Evolutionary conservation across 2,888 invertebrate genomes (phyloP), one percentile per base, ranked within the genome.

Genomic region (Papilio demoleus): DNA sequence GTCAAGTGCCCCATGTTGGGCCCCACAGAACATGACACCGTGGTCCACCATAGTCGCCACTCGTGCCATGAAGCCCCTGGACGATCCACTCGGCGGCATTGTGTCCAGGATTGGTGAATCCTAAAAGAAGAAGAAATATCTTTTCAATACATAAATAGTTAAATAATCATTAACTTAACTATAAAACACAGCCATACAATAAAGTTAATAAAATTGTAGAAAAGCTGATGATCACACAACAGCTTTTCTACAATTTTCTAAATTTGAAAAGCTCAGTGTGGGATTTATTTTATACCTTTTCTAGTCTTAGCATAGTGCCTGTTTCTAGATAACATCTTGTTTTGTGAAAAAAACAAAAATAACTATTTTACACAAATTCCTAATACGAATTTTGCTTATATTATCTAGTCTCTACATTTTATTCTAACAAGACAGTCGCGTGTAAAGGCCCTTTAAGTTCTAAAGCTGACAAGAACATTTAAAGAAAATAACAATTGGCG

Each of bases 1-100:
- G 81, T 94, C 94, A 70, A 94, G 84, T 45, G 93, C 86, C 34
- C 94, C 94, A 73, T 94, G 90, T 79, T 94, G 94, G 71, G 94
- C 94, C 76, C 94, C 94, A 77, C 94, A 94, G 77, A 94, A 94
- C 84, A 94, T 90, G 40, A 94, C 90, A 8, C 93, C 93, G 63
- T 90, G 88, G 77, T 94, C 93, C 12, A 93, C 84, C 66, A 87
- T 81, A 27, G 90, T 82, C 0, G 85, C 86, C 75, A 94, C 81
- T 17, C 90, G 82, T 70, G 80, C 77, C 75, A 83, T 59, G 45
- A 86, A 76, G 65, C 79, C 82, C 65, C 79, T 78, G 8, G 86
- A 81, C n/a, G 82, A 81, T 11, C 82, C 84, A 11, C 79, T 82
- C 1, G 86, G 73, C 58, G 86, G 84, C 85, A 87, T 86, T 63